Base-by-base conservation (phyloP, 1,140 invertebrate genomes). In the Conus betulinus region DNA sequence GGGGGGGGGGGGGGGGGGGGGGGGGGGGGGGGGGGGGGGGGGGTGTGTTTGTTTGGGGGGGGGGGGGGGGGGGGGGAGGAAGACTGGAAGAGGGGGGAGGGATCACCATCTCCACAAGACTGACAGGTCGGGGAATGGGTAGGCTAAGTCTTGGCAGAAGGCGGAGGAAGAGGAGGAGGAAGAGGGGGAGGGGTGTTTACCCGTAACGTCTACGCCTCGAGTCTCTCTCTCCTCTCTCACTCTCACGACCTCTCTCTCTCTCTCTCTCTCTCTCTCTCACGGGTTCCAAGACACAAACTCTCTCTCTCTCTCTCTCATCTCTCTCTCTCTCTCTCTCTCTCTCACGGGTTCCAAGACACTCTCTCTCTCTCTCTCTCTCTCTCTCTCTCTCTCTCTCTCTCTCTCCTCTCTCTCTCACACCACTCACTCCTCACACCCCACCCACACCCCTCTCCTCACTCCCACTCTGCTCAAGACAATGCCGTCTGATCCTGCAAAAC, bases 401-500 rank as follows among this genome's bases (percentile, higher is more conserved):
- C 84, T 85, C 51, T 53, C 83, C 8, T 60, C 10, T 57, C 84
- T 85, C 84, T 85, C 84, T 5, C 84, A 13, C 67, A n/a, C n/a
- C n/a, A n/a, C n/a, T 55, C 84, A 60, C 84, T 85, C 51, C 7
- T 39, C 39, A 39, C 39, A 39, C 39, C 39, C 39, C 39, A 39
- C 39, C 39, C 39, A 39, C 39, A 39, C 39, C 39, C 20, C 67
- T 5, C 67, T 1, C 20, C 67, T 10, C 67, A 17, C 67, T 10
- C 67, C 20, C 67, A 17, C 67, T 71, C 67, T 71, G 11, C 20
- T 7, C 39, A 39, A 83, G 55, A 84, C 82, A 84, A 84, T 84
- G 57, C 25, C 57, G 82, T 81, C 79, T 81, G 51, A 53, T 78
- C 1, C 76, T 11, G 25, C 23, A 78, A 27, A 78, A 25, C 25